Evolutionary conservation across 1,140 invertebrate genomes (phyloP).

Genomic region (Octopus sinensis): DNA sequence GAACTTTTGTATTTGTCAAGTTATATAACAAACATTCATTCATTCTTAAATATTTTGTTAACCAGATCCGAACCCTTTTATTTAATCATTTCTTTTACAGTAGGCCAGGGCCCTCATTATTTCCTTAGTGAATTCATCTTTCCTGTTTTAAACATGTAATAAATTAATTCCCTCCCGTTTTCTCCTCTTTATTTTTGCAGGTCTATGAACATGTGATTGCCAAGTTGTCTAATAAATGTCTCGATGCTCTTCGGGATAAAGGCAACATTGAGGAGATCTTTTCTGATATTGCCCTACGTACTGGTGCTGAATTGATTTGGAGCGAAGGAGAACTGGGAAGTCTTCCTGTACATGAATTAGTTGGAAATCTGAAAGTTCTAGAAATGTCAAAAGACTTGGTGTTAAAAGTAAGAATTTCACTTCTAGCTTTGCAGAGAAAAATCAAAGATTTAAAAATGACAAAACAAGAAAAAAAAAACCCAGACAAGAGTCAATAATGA

Average conservation of each 20-base stretch:
- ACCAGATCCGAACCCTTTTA: no score
- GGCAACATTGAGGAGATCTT: slow-evolving; percentile 7
- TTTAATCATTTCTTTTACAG: no score
- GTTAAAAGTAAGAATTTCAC: neutral
- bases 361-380: neutral
- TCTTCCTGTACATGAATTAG: neutral
- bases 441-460: no score
- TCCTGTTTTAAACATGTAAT: neutral
- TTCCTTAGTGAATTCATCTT: neutral
- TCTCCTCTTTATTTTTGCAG: neutral
- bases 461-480: no score
- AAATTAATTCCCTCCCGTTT: no score
- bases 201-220: neutral
- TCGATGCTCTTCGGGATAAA: neutral
- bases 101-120: no score
- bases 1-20: no score
- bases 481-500: no score
- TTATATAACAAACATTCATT: no score
- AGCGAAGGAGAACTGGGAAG: neutral
- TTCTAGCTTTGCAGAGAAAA: no score
- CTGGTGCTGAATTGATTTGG: slow-evolving; percentile 6
- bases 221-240: neutral
- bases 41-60: no score
- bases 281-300: neutral
- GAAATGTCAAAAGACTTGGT: neutral